Evolutionary conservation across 2,797 vertebrate species (phyloP).

Genomic region (Rhinophrynus dorsalis): DNA sequence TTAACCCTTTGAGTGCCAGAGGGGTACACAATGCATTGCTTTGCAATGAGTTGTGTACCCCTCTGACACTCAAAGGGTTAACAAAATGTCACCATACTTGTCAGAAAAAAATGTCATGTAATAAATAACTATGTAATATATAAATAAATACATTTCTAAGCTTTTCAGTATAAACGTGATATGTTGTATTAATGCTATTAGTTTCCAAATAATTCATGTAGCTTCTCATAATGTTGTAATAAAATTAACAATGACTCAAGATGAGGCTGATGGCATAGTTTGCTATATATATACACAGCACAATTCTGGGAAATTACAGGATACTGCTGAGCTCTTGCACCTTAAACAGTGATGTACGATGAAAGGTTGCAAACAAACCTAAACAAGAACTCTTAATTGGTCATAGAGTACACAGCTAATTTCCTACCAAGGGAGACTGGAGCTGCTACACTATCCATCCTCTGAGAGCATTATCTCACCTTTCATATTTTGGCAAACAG

Average conservation of each 20-base stretch:
- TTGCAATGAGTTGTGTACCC: no score
- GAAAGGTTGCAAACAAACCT: slow-evolving; percentile 10
- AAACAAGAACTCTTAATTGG: slow-evolving; percentile 33
- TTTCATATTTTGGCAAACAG: slow-evolving; percentile 41
- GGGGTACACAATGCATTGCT: no score
- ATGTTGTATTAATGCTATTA: slow-evolving; percentile 3
- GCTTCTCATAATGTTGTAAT: neutral
- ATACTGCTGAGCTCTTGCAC: neutral
- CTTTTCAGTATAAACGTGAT: neutral
- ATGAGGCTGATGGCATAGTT: neutral
- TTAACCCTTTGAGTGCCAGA: no score
- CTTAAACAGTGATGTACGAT: slow-evolving; percentile 17
- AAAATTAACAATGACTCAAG: slow-evolving; percentile 2
- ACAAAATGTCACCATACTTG: no score
- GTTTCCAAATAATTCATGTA: slow-evolving; percentile 2
- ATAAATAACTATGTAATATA: no score
- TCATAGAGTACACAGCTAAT: slow-evolving; percentile 31
- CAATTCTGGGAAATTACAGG: slow-evolving; percentile 7
- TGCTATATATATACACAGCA: neutral
- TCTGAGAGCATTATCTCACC: slow-evolving; percentile 44
- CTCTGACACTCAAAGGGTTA: no score
- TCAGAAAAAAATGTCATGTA: no score
- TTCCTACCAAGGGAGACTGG: slow-evolving; percentile 37
- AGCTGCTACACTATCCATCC: slow-evolving; percentile 33
- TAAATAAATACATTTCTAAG: neutral